Evolutionary conservation across 2,797 vertebrate species (phyloP).

Genomic region (Arctocebus calabarensis): DNA sequence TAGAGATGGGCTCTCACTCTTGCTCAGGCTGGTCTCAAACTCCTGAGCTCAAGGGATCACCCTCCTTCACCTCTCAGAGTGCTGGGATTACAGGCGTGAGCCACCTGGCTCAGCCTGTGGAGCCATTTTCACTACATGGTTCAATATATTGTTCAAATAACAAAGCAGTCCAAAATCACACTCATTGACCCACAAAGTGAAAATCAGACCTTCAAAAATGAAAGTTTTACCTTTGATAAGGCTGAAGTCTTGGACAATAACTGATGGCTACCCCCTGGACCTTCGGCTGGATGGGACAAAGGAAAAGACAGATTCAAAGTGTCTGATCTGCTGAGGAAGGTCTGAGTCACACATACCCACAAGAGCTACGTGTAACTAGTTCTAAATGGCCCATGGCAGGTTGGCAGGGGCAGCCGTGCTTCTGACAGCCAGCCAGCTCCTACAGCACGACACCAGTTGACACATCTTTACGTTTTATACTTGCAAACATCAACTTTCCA

Average conservation of each 20-base stretch:
- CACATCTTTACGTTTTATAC: background rate
- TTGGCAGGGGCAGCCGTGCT: background rate
- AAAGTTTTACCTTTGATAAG: background rate
- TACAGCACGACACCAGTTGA: background rate
- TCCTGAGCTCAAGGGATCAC: too few species aligned
- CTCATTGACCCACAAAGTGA: background rate
- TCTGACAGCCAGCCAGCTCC: background rate
- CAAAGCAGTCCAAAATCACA: background rate
- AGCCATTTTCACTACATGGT: background rate
- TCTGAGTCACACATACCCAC: too few species aligned
- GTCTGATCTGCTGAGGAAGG: background rate
- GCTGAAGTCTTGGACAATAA: background rate
- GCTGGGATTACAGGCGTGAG: too few species aligned
- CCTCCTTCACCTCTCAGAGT: too few species aligned
- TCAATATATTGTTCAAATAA: background rate
- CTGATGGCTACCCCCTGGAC: fast-evolving
- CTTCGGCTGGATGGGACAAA: background rate
- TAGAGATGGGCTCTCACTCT: too few species aligned
- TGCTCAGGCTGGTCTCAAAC: too few species aligned
- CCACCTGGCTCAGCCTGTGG: background rate
- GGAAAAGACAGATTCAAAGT: background rate
- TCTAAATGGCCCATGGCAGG: background rate
- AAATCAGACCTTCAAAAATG: background rate
- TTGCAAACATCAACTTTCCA: background rate
- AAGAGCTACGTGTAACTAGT: background rate